Conservation (phyloP, 2,888 invertebrate genomes). For the Epinotia brunnichana region DNA sequence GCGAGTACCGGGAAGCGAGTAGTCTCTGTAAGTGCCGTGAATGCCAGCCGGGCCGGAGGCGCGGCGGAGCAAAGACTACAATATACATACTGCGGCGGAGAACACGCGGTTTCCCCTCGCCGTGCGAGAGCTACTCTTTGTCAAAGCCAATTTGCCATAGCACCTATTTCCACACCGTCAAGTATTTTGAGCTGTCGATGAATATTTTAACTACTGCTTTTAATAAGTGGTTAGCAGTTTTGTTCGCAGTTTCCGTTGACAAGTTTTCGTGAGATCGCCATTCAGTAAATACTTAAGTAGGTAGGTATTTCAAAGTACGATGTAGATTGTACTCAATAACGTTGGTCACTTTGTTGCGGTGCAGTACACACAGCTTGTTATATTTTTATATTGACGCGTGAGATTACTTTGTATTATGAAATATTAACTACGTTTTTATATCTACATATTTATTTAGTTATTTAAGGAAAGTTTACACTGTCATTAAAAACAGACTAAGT, state of each 20-base stretch:
- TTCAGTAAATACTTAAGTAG: slow-evolving; percentile 34
- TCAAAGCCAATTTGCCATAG: slow-evolving; percentile 54
- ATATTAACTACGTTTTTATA: too few relatives aligned
- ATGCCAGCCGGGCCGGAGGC: too few relatives aligned
- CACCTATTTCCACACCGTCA: slow-evolving; percentile 56
- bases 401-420: too few relatives aligned
- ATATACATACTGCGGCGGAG: too few relatives aligned
- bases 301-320: slow-evolving; percentile 3
- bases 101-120: slow-evolving; percentile 54
- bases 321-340: slow-evolving; percentile 18
- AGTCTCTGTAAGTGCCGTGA: neutral
- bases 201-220: slow-evolving; percentile 45
- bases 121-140: slow-evolving; percentile 59
- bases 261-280: slow-evolving; percentile 12
- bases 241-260: slow-evolving; percentile 14
- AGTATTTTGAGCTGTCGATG: slow-evolving; percentile 55
- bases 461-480: too few relatives aligned
- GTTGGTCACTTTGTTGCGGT: neutral
- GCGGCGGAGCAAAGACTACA: too few relatives aligned
- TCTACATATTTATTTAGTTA: too few relatives aligned
- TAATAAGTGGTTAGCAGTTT: slow-evolving; percentile 38
- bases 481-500: too few relatives aligned
- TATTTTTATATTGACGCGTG: too few relatives aligned
- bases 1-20: too few relatives aligned
- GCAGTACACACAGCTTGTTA: too few relatives aligned